These are phyloP conservation scores for Oriolus oriolus DNA, from an alignment of 2,113 vertebrate genomes.

Conservation along the genomic window DNA sequence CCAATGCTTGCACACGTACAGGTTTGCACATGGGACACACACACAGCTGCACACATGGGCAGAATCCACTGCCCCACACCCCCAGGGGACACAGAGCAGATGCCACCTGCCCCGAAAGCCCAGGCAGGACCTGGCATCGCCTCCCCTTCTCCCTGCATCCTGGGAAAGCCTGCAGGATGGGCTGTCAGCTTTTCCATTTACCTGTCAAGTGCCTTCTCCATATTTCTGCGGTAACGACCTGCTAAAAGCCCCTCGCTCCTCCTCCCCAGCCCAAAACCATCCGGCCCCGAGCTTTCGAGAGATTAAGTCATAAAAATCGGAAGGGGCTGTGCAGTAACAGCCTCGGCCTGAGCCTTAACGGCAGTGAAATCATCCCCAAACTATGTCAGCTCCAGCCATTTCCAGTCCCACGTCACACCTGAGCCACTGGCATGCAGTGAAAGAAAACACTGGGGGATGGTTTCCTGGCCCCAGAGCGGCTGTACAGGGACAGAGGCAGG, in stretches of 20 bases:
- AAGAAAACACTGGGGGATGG: neutral
- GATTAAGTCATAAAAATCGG: conserved; percentile 68
- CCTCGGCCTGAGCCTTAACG: conserved; percentile 45
- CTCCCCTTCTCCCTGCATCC: neutral
- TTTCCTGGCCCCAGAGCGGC: neutral
- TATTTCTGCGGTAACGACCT: conserved; percentile 49
- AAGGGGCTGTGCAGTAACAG: conserved; percentile 38
- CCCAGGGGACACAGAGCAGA: neutral
- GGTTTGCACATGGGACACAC: too few species aligned
- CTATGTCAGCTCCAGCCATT: conserved; percentile 48
- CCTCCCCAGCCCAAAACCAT: conserved; percentile 23
- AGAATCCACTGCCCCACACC: neutral
- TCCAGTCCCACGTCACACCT: conserved; percentile 54
- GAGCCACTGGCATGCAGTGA: neutral
- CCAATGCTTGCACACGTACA: neutral
- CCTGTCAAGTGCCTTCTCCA: conserved; percentile 46
- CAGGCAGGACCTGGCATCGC: rapidly evolving
- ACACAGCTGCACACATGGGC: too few species aligned
- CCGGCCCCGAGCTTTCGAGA: conserved; percentile 46
- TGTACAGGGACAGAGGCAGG: neutral
- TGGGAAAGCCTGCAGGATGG: neutral
- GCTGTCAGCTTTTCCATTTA: neutral
- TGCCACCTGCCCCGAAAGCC: neutral
- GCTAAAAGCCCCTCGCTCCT: conserved; percentile 55
- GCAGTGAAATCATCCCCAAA: conserved; percentile 62